A percentile compares a stretch with the other conserved stretches of the same genome.
Conservation (phyloP, 2,888 invertebrate genomes). For the Pseudococcus jackbeardsleyi region DNA sequence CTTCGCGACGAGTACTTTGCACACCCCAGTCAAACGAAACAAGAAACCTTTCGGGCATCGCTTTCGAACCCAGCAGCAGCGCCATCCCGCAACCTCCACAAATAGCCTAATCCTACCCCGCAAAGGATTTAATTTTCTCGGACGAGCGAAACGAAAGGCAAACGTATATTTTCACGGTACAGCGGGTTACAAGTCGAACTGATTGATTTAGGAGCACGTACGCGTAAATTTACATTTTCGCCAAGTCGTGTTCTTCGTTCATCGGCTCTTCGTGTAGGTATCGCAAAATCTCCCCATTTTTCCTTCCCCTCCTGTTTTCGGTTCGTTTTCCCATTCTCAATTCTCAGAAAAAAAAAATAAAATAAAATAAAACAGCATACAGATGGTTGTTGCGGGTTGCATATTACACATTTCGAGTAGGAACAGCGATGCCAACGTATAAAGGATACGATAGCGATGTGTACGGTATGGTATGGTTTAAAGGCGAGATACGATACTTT, state of each 20-base stretch:
- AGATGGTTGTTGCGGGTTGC: slow-evolving; percentile 41
- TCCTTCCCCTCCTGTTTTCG: not conserved
- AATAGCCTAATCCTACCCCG: not conserved
- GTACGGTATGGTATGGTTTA: slow-evolving; percentile 17
- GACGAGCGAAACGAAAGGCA: not conserved
- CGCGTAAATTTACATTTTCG: slow-evolving; percentile 42
- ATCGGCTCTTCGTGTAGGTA: not conserved
- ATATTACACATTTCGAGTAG: not conserved
- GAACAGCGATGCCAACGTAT: not conserved
- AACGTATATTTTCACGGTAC: slow-evolving; percentile 42
- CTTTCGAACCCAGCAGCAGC: not conserved
- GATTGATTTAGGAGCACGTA: slow-evolving; percentile 47
- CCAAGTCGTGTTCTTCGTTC: not conserved
- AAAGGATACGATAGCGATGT: not conserved
- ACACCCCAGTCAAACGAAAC: no score
- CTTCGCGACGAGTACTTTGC: no score
- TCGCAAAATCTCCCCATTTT: not conserved
- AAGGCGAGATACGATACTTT: slow-evolving; percentile 48
- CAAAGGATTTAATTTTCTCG: slow-evolving; percentile 19
- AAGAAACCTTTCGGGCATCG: slow-evolving; percentile 9
- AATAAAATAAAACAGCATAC: slow-evolving; percentile 26
- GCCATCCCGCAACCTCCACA: not conserved
- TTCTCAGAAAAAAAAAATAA: not conserved
- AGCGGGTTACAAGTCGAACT: slow-evolving; percentile 34
- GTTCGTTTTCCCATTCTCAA: not conserved